Conservation (phyloP, 2,888 invertebrate genomes). For the Epistrophella euchroma region DNA sequence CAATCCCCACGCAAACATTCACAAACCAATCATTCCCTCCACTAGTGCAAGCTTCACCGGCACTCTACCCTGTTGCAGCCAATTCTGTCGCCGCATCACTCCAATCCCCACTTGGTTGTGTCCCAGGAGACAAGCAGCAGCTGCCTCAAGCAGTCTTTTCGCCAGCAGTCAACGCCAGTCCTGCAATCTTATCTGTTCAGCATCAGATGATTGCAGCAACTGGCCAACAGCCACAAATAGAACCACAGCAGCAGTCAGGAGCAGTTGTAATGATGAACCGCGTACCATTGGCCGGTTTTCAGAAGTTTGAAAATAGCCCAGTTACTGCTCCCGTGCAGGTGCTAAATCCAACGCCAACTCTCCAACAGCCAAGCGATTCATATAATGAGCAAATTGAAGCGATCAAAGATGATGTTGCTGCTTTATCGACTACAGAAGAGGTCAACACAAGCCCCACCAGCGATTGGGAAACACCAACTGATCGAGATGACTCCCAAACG, state of each 20-base stretch:
- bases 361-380: slow-evolving; percentile 51
- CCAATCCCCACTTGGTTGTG: slow-evolving; percentile 56
- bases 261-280: slow-evolving; percentile 70
- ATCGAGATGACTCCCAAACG: slow-evolving; percentile 57
- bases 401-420: slow-evolving; percentile 52
- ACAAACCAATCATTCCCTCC: slow-evolving; percentile 92
- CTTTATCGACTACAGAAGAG: slow-evolving; percentile 49
- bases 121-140: slow-evolving; percentile 60
- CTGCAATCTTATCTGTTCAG: slow-evolving; percentile 65
- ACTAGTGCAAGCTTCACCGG: slow-evolving; percentile 66
- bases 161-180: slow-evolving; percentile 55
- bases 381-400: slow-evolving; percentile 57
- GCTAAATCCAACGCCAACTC: slow-evolving; percentile 46
- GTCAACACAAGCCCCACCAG: slow-evolving; percentile 53
- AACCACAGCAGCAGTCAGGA: slow-evolving; percentile 43
- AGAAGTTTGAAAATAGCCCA: slow-evolving; percentile 57
- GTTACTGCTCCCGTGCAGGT: slow-evolving; percentile 54
- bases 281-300: slow-evolving; percentile 60
- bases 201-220: slow-evolving; percentile 66
- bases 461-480: slow-evolving; percentile 60
- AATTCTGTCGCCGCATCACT: slow-evolving; percentile 57
- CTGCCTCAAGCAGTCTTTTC: slow-evolving; percentile 63
- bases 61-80: slow-evolving; percentile 55
- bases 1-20: slow-evolving; percentile 92
- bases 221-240: slow-evolving; percentile 54